A percentile compares a stretch with the other conserved stretches of the same genome.
Conservation (phyloP, 2,113 vertebrate genomes). For the Dromas ardeola region DNA sequence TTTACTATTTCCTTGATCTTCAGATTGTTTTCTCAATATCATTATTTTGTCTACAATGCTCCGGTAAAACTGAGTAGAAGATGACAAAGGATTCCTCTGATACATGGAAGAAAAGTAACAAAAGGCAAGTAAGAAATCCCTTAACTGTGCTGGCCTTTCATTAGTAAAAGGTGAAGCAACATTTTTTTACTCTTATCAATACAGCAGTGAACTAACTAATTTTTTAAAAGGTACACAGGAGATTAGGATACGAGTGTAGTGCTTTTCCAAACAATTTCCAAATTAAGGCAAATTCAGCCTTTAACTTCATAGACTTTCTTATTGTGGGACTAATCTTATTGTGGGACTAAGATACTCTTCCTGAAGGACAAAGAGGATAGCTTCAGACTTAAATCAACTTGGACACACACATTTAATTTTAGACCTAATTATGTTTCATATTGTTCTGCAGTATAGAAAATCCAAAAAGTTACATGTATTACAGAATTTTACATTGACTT, state of each 20-base stretch:
- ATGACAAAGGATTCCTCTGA: neutral
- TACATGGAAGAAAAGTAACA: neutral
- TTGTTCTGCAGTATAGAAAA: neutral
- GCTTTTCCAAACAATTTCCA: neutral
- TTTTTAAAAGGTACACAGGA: neutral
- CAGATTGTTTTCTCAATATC: neutral
- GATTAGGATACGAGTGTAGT: rapidly evolving
- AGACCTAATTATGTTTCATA: neutral
- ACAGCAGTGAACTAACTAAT: neutral
- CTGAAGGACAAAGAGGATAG: neutral
- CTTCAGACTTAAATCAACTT: neutral
- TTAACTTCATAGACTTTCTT: neutral
- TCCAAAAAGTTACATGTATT: neutral
- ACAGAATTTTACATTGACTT: neutral
- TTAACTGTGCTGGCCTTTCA: neutral
- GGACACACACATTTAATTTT: neutral
- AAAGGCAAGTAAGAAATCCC: neutral
- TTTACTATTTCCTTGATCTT: neutral
- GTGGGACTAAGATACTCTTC: neutral
- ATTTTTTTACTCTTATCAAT: neutral
- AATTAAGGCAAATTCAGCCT: neutral
- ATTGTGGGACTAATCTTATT: neutral
- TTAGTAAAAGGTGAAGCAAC: neutral
- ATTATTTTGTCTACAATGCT: neutral
- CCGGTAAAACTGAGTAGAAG: neutral